phyloP scores from a whole-genome alignment of 2,888 invertebrate species.

The Diarsia dahlii region DNA sequence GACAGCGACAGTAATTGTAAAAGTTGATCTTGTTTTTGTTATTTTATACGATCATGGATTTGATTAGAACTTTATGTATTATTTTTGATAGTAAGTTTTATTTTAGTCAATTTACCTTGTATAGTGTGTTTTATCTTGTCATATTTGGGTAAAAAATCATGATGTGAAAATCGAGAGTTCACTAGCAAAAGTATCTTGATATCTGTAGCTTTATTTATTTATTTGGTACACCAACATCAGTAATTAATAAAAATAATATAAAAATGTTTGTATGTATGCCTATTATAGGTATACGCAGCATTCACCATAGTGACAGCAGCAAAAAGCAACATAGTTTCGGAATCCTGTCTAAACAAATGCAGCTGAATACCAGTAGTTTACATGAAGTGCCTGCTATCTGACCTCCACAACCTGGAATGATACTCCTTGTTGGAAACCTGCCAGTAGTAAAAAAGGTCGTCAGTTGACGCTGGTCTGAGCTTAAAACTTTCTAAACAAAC shows the following conservation, averaged over 20 bases:
- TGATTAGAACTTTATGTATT: constrained; percentile 50
- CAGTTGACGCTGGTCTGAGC: background rate
- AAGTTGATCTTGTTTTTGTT: constrained; percentile 48
- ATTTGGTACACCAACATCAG: background rate
- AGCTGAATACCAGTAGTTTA: background rate
- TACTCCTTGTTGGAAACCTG: background rate
- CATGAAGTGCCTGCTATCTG: too few relatives aligned
- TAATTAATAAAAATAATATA: background rate
- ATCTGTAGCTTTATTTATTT: background rate
- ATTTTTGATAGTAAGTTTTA: constrained; percentile 47
- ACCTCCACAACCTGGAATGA: background rate
- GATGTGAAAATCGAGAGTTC: background rate
- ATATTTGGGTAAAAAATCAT: background rate
- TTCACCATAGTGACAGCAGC: background rate
- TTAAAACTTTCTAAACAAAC: too few relatives aligned
- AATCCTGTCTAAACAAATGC: background rate
- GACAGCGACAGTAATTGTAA: constrained; percentile 13
- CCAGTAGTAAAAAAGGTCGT: too few relatives aligned
- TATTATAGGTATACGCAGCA: background rate
- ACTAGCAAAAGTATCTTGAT: background rate
- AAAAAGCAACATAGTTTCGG: background rate
- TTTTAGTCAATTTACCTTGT: constrained; percentile 8
- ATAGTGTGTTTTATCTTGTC: constrained; percentile 5
- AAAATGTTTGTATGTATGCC: background rate
- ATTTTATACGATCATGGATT: constrained; percentile 44